Evolutionary conservation across 2,797 vertebrate species (phyloP), one percentile per base, ranked within the genome.

Genomic region (Lindbergichthys nudifrons): DNA sequence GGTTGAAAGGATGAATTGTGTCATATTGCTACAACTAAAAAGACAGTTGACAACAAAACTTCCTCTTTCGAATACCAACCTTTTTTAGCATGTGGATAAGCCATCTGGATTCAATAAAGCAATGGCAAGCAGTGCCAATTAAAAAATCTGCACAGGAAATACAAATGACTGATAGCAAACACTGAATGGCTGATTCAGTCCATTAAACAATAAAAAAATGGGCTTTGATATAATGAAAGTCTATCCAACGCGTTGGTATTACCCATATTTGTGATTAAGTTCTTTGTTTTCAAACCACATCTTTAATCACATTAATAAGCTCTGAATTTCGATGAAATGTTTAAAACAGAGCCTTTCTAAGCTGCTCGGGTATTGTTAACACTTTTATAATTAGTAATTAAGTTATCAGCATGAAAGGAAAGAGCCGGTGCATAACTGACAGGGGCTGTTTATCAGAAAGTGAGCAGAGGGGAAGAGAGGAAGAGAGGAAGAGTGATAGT

Each of bases 311-410:
- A 60, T 70, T 10, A 71, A 16, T 32, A 16, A 53, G 43, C 19
- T 73, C 47, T 65, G 6, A n/a, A 19, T 51, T 51, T 41, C 21
- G 5, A 13, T 36, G n/a, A 32, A 26, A 46, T 48, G 18, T 43
- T 16, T 26, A 54, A 39, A 26, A 45, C 13, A 9, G 10, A 21
- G 18, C n/a, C 45, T 74, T 73, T 10, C 42, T 54, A 46, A 63
- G 60, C 64, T 36, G 48, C 43, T 45, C 52, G 39, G 21, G 14
- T 47, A 9, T 48, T 43, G 42, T 56, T 73, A 68, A 63, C 47
- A 50, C 9, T 41, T 68, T 77, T 65, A 69, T 19, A 36, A 36
- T 36, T 36, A 73, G 66, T 78, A 82, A 87, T 82, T 47, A 82
- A 72, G 71, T 70, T 64, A 65, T 70, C 65, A 58, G 71, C 52